Base-by-base conservation (phyloP, 2,113 vertebrate genomes). In the Piaya cayana region DNA sequence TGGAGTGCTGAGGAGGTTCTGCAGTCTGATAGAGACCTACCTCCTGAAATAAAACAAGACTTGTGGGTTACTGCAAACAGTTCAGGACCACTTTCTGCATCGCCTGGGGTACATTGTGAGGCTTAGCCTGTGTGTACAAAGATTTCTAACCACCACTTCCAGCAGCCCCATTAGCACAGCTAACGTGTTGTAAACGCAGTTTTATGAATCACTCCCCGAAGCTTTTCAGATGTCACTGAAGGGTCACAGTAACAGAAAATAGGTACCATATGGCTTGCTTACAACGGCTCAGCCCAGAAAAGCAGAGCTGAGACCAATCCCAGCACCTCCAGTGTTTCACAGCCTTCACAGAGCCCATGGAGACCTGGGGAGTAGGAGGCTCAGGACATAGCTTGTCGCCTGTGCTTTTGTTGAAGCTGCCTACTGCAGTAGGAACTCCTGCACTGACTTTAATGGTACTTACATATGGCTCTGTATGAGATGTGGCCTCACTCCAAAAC, bases 171-270 rank as follows among this genome's bases (percentile, higher is more conserved):
- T 79, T 37, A 69, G 34, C 5, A 2, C 45, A 67, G 36, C 59
- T 52, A 22, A 8, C 2, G 3, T 17, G 23, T n/a, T 70, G 26
- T 86, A 88, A 93, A 63, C 29, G 37, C 0, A 0, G 26, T 63
- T 90, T 83, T 69, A 53, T 74, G 43, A 90, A 59, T 85, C 67
- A 47, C 29, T 90, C 62, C 47, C 68, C 67, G 50, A 90, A 86
- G 79, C 2, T 81, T 83, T 91, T 55, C 8, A 2, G 39, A 16
- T 86, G 68, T 72, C 71, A 36, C 23, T 1, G 59, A 69, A 86
- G 4, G 8, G 70, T 68, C 70, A 79, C 25, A 21, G 63, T 22
- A 37, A 63, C 13, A 85, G 36, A 80, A 91, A 49, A 78, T 7
- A 69, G 60, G 42, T 59, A 83, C 39, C 26, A 18, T 4, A 6